Evolutionary conservation across 2,888 invertebrate species (phyloP).

Genomic region (Willowsia nigromaculata): DNA sequence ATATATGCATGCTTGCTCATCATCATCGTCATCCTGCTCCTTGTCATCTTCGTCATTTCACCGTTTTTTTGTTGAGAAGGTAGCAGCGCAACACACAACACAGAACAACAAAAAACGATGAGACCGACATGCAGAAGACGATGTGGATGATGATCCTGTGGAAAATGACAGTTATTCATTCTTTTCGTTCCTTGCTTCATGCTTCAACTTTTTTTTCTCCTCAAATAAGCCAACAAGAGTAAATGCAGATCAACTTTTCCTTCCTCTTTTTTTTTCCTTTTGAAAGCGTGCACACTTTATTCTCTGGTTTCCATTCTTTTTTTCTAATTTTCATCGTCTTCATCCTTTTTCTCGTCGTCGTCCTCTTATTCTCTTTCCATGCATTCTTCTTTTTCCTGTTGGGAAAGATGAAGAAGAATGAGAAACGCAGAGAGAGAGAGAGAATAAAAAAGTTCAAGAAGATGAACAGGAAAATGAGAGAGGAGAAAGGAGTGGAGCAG

Average conservation of each 20-base stretch:
- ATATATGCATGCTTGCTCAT: slow-evolving; percentile 24
- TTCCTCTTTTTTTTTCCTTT: not conserved
- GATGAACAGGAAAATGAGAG: slow-evolving; percentile 13
- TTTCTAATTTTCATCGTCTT: slow-evolving; percentile 23
- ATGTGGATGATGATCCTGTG: slow-evolving; percentile 11
- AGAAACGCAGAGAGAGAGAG: not conserved
- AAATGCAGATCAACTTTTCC: slow-evolving; percentile 52
- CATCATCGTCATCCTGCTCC: not conserved
- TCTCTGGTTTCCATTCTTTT: slow-evolving; percentile 13
- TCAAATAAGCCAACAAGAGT: not conserved
- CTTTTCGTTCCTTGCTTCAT: not conserved
- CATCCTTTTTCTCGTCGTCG: not conserved
- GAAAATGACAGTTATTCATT: slow-evolving; percentile 32
- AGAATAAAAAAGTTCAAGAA: slow-evolving; percentile 6
- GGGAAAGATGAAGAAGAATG: not conserved
- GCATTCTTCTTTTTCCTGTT: not conserved
- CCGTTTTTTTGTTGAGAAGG: not conserved
- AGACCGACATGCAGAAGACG: not conserved
- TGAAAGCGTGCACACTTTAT: not conserved
- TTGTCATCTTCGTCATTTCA: not conserved
- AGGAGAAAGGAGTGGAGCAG: not conserved
- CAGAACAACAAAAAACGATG: not conserved
- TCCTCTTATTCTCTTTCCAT: not conserved
- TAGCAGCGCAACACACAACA: not conserved
- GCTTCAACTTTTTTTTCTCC: not conserved